Evolutionary conservation across 1,140 invertebrate genomes (phyloP).

Genomic region (Homarus americanus): DNA sequence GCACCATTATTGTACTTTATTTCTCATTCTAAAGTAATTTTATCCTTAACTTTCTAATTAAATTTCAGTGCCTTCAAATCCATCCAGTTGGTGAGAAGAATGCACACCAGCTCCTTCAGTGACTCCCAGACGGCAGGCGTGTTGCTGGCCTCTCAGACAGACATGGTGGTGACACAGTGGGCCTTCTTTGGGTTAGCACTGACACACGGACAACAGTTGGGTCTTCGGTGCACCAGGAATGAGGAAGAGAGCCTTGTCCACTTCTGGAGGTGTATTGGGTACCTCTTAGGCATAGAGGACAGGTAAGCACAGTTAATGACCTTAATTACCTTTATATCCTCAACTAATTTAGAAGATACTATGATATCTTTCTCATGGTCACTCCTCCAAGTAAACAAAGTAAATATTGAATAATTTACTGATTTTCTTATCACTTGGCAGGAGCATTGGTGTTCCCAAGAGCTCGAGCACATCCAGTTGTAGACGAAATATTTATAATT

Average conservation of each 20-base stretch:
- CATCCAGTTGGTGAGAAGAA: conserved; percentile 52
- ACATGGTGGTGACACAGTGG: conserved; percentile 71
- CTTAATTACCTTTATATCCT: too few species aligned
- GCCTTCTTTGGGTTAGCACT: conserved; percentile 61
- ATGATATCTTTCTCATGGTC: too few species aligned
- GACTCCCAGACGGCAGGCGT: not conserved
- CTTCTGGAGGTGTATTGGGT: conserved; percentile 68
- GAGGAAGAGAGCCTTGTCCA: conserved; percentile 60
- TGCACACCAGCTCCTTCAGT: conserved; percentile 32
- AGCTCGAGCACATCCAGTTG: too few species aligned
- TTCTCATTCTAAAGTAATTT: too few species aligned
- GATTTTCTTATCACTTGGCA: too few species aligned
- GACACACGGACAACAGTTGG: conserved; percentile 49
- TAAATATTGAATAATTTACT: too few species aligned
- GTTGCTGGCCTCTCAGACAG: conserved; percentile 43
- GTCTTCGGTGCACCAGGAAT: conserved; percentile 9
- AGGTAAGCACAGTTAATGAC: conserved; percentile 43
- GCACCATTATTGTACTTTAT: too few species aligned
- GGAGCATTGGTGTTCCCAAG: too few species aligned
- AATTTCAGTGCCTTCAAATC: conserved; percentile 67
- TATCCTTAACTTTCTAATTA: not conserved
- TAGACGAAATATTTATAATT: too few species aligned
- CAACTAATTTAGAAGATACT: too few species aligned
- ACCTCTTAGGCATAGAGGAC: conserved; percentile 71
- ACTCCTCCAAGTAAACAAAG: too few species aligned